Percentiles rank a stretch among this genome's conserved stretches.
Conservation (phyloP, 1,140 invertebrate genomes). For the Samia ricini region DNA sequence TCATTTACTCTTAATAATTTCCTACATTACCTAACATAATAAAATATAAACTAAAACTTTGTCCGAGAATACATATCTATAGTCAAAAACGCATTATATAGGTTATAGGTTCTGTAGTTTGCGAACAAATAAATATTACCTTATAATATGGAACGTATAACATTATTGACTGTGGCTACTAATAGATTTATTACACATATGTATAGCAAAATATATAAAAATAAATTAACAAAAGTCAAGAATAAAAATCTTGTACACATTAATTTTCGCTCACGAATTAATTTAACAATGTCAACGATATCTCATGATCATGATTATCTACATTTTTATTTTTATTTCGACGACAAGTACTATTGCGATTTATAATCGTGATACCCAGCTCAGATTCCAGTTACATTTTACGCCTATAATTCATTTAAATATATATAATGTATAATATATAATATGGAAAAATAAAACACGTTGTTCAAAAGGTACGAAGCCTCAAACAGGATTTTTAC, state of each 20-base stretch:
- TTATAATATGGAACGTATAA: no score
- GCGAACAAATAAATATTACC: no score
- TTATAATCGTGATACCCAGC: constrained; percentile 38
- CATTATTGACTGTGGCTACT: no score
- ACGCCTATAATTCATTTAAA: constrained; percentile 52
- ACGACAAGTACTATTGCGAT: constrained; percentile 43
- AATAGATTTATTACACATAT: no score
- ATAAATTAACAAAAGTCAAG: background rate
- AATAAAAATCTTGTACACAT: background rate
- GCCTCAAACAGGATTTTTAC: constrained; percentile 27
- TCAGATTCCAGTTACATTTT: constrained; percentile 46
- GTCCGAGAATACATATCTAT: no score
- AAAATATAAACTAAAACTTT: no score
- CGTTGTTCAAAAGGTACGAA: constrained; percentile 49
- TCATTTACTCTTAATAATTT: no score
- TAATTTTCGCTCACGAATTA: background rate
- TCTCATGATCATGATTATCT: constrained; percentile 30
- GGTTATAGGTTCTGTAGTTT: no score
- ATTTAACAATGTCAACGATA: constrained; percentile 5
- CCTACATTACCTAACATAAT: no score
- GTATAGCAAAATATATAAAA: no score
- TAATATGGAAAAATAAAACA: constrained; percentile 57
- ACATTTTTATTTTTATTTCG: constrained; percentile 24
- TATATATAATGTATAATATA: no score
- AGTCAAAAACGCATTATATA: no score